Percentiles rank a stretch among this genome's conserved stretches.
Conservation (phyloP, 2,888 invertebrate species). For the Tetranychus piercei region DNA sequence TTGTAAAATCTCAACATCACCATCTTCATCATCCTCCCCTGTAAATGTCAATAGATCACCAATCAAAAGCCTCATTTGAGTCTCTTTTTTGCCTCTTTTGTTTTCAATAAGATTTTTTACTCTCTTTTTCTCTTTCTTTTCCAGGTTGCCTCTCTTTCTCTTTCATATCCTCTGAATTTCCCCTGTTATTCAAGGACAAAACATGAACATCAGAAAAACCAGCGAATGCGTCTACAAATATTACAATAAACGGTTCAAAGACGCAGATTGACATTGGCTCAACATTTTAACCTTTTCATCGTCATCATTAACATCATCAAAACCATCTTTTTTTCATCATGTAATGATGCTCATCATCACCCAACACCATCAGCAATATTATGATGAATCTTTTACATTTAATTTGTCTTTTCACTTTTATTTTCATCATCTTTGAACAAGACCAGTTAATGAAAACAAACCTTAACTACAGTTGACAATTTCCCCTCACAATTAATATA, state of each 20-base stretch:
- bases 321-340: not conserved
- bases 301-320: not conserved
- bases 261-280: not conserved
- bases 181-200: not conserved
- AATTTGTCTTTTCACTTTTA: not conserved
- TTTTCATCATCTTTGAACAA: not conserved
- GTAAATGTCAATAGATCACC: not conserved
- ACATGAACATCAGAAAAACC: not conserved
- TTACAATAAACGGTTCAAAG: not conserved
- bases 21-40: not conserved
- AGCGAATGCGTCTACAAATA: not conserved
- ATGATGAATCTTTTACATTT: too few relatives aligned
- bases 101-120: not conserved
- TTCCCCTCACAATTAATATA: too few relatives aligned
- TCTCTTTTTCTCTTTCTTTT: too few relatives aligned
- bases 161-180: not conserved
- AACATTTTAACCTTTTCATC: not conserved
- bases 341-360: not conserved
- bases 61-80: not conserved
- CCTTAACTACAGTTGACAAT: too few relatives aligned
- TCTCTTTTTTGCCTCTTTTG: not conserved
- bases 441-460: not conserved
- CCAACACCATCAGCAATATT: not conserved
- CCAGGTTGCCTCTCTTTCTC: too few relatives aligned
- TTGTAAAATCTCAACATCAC: not conserved